These are phyloP conservation scores for Oppia nitens DNA, from an alignment of 1,140 invertebrate species.

Conservation along the genomic window DNA sequence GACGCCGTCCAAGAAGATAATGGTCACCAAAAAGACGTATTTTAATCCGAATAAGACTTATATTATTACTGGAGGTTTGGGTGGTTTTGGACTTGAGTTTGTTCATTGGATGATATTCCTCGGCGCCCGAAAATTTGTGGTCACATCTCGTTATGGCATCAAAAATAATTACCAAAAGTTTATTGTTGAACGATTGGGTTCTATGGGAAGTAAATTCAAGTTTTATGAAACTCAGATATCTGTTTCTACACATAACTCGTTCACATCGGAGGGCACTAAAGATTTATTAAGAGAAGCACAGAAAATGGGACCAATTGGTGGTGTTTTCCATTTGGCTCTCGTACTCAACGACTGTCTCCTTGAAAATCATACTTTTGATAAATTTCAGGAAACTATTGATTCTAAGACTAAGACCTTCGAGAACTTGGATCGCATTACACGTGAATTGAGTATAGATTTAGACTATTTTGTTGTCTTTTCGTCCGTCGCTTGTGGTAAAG, in stretches of 20 bases:
- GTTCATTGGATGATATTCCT: conserved; percentile 70
- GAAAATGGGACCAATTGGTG: too few species aligned
- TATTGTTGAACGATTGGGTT: conserved; percentile 38
- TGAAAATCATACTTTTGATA: too few species aligned
- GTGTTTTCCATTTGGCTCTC: too few species aligned
- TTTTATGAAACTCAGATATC: conserved; percentile 38
- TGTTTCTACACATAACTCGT: conserved; percentile 48
- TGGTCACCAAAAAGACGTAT: conserved; percentile 41
- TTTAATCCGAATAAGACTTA: too few species aligned
- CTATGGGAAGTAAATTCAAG: conserved; percentile 32
- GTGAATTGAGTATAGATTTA: too few species aligned
- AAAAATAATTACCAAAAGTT: conserved; percentile 62
- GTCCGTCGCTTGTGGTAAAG: too few species aligned
- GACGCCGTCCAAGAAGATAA: conserved; percentile 26
- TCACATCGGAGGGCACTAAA: conserved; percentile 45
- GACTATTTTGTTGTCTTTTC: too few species aligned
- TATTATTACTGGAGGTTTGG: too few species aligned
- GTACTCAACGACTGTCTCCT: too few species aligned
- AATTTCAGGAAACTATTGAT: too few species aligned
- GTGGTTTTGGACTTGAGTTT: conserved; percentile 88
- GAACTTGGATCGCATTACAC: too few species aligned
- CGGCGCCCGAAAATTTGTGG: conserved; percentile 61
- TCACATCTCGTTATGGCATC: conserved; percentile 72
- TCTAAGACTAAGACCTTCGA: conserved; percentile 64
- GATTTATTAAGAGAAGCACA: conserved; percentile 35